A percentile compares a stretch with the other conserved stretches of the same genome.
phyloP scores from a whole-genome alignment of 2,797 vertebrate species.

The Sebastes kiyomatsui region DNA sequence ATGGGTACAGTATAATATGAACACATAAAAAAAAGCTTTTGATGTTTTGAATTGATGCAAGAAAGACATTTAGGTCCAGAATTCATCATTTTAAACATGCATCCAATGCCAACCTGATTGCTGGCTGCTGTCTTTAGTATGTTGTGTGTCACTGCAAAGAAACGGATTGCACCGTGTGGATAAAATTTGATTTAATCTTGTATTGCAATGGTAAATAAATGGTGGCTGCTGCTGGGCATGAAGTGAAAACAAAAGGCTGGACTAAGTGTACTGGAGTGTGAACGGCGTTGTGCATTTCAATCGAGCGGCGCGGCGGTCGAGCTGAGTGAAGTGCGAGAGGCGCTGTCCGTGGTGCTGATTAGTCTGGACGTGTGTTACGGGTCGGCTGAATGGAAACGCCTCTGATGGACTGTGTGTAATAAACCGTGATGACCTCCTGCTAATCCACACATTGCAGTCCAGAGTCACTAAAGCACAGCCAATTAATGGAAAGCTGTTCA shows the following conservation, averaged over 20 bases:
- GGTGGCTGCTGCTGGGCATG: not conserved
- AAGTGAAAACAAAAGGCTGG: constrained; percentile 50
- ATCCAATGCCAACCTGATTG: not conserved
- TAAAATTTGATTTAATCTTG: constrained; percentile 1
- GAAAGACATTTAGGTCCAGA: not conserved
- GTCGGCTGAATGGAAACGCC: constrained; percentile 29
- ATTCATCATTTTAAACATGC: not conserved
- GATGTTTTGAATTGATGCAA: not conserved
- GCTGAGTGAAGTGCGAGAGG: constrained; percentile 24
- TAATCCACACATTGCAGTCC: constrained; percentile 36
- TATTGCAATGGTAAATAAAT: constrained; percentile 13
- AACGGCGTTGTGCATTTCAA: constrained; percentile 36
- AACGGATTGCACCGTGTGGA: not conserved
- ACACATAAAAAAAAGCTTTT: not conserved
- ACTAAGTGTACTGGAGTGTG: constrained; percentile 8
- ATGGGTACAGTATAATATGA: not conserved
- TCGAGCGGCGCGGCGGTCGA: not conserved
- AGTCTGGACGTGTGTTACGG: constrained; percentile 26
- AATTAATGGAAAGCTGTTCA: not conserved
- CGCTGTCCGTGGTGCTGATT: constrained; percentile 31
- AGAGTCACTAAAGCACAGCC: not conserved
- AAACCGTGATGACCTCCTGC: constrained; percentile 48
- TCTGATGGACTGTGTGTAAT: constrained; percentile 54
- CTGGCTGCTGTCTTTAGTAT: not conserved
- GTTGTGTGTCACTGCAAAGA: not conserved